Percentiles rank a stretch among this genome's conserved stretches.
These are phyloP conservation scores for Pogonomyrmex californicus DNA, from an alignment of 1,140 invertebrate genomes.

Conservation along the genomic window DNA sequence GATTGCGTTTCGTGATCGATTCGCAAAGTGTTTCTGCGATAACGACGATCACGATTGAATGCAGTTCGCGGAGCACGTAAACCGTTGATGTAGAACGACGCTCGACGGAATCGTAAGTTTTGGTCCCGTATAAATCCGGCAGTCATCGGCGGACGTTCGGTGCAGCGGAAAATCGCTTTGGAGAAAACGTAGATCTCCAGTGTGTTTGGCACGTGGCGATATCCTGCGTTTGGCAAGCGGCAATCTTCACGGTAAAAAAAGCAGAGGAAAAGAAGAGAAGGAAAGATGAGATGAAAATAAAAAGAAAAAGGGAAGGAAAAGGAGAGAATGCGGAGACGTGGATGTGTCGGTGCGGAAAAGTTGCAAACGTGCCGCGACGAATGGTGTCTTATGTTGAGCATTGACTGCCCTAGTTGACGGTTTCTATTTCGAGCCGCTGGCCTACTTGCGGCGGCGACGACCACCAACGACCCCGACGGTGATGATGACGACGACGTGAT, in stretches of 20 bases:
- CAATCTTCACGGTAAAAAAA: background rate
- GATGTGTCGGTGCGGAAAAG: conserved; percentile 42
- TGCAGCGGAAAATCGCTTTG: conserved; percentile 42
- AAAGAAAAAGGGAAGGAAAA: conserved; percentile 35
- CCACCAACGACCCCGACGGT: conserved; percentile 50
- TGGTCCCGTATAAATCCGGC: conserved; percentile 26
- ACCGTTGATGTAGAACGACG: background rate
- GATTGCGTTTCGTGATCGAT: conserved; percentile 13
- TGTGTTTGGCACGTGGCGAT: conserved; percentile 33
- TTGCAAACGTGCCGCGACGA: conserved; percentile 59
- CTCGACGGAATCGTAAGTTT: conserved; percentile 20
- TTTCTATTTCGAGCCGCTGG: conserved; percentile 76
- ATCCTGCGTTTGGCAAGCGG: conserved; percentile 27
- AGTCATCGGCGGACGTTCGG: background rate
- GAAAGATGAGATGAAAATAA: background rate
- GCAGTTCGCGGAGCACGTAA: conserved; percentile 20
- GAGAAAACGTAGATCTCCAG: background rate
- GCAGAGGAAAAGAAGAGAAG: conserved; percentile 44
- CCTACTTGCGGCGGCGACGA: conserved; percentile 70
- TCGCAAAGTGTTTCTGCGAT: background rate
- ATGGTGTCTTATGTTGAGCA: conserved; percentile 70
- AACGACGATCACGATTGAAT: conserved; percentile 7
- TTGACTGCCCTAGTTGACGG: conserved; percentile 75
- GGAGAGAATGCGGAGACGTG: conserved; percentile 42
- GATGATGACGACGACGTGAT: conserved; percentile 64